Conservation (phyloP, 2,888 invertebrate species). For the Athetis lepigone region DNA sequence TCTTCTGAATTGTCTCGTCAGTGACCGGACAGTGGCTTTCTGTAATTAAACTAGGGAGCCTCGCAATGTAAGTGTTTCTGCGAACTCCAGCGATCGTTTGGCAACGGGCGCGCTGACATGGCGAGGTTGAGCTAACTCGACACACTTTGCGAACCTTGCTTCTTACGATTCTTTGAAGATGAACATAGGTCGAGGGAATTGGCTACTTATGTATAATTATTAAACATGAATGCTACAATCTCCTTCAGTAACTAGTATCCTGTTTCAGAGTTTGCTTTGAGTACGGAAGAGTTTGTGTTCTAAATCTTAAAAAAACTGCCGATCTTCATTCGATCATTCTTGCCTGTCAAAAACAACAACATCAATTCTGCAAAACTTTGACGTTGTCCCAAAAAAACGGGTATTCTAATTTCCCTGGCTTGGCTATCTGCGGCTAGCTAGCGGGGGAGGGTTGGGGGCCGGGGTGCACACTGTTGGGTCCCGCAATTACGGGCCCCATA, state of each 20-base stretch:
- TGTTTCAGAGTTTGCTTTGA: background rate
- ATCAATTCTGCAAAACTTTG: slow-evolving; percentile 49
- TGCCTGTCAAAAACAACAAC: slow-evolving; percentile 21
- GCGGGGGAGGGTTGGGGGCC: slow-evolving; percentile 72
- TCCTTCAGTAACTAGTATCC: background rate
- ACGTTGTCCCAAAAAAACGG: slow-evolving; percentile 51
- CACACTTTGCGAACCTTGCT: slow-evolving; percentile 22
- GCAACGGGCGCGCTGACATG: slow-evolving; percentile 28
- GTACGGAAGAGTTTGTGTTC: background rate
- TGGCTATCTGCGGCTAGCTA: slow-evolving; percentile 76
- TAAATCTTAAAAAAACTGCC: background rate
- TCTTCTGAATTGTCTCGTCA: slow-evolving; percentile 37
- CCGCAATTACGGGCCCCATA: slow-evolving; percentile 89
- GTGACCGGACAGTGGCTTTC: slow-evolving; percentile 49
- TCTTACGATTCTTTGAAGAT: slow-evolving; percentile 12
- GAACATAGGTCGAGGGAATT: slow-evolving; percentile 20
- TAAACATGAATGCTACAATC: background rate
- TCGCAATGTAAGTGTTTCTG: slow-evolving; percentile 56
- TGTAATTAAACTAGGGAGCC: slow-evolving; percentile 58
- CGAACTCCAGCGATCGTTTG: slow-evolving; percentile 46
- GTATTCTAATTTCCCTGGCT: slow-evolving; percentile 77
- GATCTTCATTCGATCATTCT: background rate
- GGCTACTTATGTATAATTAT: background rate
- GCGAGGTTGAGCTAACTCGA: slow-evolving; percentile 29
- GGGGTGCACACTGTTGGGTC: slow-evolving; percentile 80